A percentile compares a stretch with the other conserved stretches of the same genome.
Conservation (phyloP, 2,797 vertebrate genomes). For the Propithecus deckenii region DNA sequence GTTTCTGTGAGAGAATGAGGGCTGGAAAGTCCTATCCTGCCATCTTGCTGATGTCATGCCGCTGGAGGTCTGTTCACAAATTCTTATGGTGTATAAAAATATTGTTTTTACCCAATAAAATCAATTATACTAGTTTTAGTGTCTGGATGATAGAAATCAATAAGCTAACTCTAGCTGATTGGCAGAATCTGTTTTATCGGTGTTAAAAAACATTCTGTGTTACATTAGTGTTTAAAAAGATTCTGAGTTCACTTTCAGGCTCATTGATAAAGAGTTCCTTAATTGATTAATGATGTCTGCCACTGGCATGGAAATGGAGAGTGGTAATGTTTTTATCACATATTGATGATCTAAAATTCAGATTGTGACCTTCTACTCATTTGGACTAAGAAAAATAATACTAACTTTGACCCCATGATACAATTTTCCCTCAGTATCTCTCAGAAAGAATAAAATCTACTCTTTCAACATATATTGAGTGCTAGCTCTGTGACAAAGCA, state of each 20-base stretch:
- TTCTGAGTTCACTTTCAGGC: not conserved
- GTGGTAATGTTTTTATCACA: not conserved
- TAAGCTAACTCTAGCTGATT: not conserved
- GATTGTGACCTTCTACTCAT: not conserved
- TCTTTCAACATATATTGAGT: not conserved
- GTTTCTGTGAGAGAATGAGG: not conserved
- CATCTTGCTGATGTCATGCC: not conserved
- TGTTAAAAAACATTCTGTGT: not conserved
- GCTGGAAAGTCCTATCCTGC: not conserved
- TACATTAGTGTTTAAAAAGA: not conserved
- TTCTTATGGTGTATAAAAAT: not conserved
- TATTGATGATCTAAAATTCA: not conserved
- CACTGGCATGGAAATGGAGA: not conserved
- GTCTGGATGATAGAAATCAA: not conserved
- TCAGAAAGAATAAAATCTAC: not conserved
- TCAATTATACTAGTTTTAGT: not conserved
- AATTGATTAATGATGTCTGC: not conserved
- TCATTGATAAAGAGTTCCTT: not conserved
- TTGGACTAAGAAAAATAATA: not conserved
- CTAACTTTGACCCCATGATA: not conserved
- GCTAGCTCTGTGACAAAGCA: not conserved
- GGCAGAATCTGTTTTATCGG: not conserved
- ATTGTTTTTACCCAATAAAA: not conserved
- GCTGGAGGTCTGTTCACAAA: not conserved
- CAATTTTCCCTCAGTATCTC: not conserved